Evolutionary conservation across 1,140 invertebrate genomes (phyloP), one percentile per base, ranked within the genome.

Genomic region (Anastrepha obliqua): DNA sequence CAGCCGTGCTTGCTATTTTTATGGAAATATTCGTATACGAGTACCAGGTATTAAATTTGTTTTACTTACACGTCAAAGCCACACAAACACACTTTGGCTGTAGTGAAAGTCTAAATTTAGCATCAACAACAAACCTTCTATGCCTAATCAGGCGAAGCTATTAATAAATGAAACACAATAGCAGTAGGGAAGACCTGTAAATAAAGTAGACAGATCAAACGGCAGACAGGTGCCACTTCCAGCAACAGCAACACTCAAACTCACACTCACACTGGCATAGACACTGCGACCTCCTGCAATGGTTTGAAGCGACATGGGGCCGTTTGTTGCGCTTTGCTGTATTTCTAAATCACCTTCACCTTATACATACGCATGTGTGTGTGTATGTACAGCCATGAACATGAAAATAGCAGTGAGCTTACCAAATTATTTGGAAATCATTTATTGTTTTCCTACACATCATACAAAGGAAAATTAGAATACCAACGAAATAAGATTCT

Each of bases 171-270:
- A 74, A 47, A 39, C 1, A 47, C 70, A 47, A 74, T 74, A 5
- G 44, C 44, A 47, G 47, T 44, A 74, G 39, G 44, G 47, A 74
- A 74, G 15, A 74, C 44, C 42, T 6, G 13, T 47, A 47, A 74
- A 74, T 74, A 47, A 74, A 42, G 70, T 11, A 74, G 44, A 74
- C 70, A 74, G 44, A 74, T 74, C 70, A 44, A 51, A 74, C 70
- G 70, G 42, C 70, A 74, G 39, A 74, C 70, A 74, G 70, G 42
- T 74, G 70, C 44, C 70, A 74, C 9, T 47, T 74, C 39, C 44
- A 47, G 70, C 42, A n/a, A n/a, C 44, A 4, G 13, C 11, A 44
- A 2, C 44, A n/a, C 13, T 17, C 44, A 51, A 2, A 67, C 3
- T 11, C 11, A 67, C 13, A 42, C 13, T 11, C 11, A 42, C 13